Evolutionary conservation across 2,113 vertebrate genomes (phyloP).

Genomic region (Glaucomys volans): DNA sequence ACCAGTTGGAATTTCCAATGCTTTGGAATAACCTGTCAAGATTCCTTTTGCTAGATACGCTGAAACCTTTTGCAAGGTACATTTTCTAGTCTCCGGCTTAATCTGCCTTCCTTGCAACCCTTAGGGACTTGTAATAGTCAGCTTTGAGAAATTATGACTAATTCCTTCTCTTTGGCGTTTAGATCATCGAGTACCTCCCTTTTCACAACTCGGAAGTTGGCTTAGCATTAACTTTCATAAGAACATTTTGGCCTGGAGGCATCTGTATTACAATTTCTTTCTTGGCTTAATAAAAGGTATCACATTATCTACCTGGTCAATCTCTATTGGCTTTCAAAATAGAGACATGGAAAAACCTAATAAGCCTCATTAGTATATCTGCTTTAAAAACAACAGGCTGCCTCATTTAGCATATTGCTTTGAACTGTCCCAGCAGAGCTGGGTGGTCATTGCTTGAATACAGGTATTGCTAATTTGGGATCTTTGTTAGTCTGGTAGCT

Average conservation of each 20-base stretch:
- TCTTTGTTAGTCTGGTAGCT: constrained; percentile 57
- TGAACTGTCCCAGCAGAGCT: constrained; percentile 60
- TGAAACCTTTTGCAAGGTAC: constrained; percentile 57
- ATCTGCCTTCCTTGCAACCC: constrained; percentile 14
- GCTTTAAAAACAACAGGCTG: constrained; percentile 65
- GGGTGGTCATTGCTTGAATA: not conserved
- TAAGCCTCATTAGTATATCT: constrained; percentile 77
- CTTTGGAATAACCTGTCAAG: constrained; percentile 79
- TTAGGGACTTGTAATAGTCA: constrained; percentile 25
- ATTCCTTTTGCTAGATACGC: constrained; percentile 69
- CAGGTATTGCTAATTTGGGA: constrained; percentile 79
- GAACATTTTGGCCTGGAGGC: constrained; percentile 61
- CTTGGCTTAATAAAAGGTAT: constrained; percentile 77
- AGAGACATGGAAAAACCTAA: constrained; percentile 67
- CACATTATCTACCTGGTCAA: constrained; percentile 73
- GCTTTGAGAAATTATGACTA: constrained; percentile 74
- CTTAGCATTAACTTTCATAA: constrained; percentile 17
- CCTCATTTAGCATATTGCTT: constrained; percentile 62
- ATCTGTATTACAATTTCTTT: constrained; percentile 65
- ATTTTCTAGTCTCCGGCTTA: not conserved
- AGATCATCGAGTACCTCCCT: constrained; percentile 3
- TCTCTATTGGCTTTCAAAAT: constrained; percentile 70
- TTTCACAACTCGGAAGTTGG: constrained; percentile 38
- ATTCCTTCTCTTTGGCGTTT: constrained; percentile 41
- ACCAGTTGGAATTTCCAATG: constrained; percentile 76